phyloP scores from a whole-genome alignment of 2,888 invertebrate genomes.

The Anarsia innoxiella region DNA sequence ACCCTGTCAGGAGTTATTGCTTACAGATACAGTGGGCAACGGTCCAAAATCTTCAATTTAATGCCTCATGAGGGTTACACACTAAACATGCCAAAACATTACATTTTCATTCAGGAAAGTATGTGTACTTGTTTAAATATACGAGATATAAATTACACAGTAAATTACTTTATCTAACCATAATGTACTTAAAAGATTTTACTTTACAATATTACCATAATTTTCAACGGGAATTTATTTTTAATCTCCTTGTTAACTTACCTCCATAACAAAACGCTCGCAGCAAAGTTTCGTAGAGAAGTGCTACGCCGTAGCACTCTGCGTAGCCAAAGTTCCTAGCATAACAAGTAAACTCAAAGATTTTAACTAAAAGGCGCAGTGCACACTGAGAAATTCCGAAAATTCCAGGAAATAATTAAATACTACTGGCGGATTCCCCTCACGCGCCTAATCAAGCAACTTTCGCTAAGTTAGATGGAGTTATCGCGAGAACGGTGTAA shows the following conservation, averaged over 20 bases:
- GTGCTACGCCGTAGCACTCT: slow-evolving; percentile 3
- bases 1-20: no score
- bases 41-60: slow-evolving; percentile 29
- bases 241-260: no score
- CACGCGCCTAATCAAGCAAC: slow-evolving; percentile 64
- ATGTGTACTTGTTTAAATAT: no score
- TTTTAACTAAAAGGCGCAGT: background rate
- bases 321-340: slow-evolving; percentile 1
- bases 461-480: slow-evolving; percentile 57
- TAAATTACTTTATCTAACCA: no score
- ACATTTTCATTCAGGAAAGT: no score
- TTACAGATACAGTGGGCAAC: slow-evolving; percentile 27
- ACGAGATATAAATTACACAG: no score
- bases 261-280: background rate
- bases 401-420: slow-evolving; percentile 11
- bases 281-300: background rate
- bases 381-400: no score
- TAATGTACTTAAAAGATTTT: no score
- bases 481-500: slow-evolving; percentile 49
- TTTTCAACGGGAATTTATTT: no score
- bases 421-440: slow-evolving; percentile 29
- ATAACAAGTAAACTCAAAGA: background rate
- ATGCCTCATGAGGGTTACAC: slow-evolving; percentile 16
- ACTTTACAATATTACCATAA: no score
- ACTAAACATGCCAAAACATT: slow-evolving; percentile 14